phyloP scores from a whole-genome alignment of 1,140 invertebrate species.

The Neodiprion fabricii region DNA sequence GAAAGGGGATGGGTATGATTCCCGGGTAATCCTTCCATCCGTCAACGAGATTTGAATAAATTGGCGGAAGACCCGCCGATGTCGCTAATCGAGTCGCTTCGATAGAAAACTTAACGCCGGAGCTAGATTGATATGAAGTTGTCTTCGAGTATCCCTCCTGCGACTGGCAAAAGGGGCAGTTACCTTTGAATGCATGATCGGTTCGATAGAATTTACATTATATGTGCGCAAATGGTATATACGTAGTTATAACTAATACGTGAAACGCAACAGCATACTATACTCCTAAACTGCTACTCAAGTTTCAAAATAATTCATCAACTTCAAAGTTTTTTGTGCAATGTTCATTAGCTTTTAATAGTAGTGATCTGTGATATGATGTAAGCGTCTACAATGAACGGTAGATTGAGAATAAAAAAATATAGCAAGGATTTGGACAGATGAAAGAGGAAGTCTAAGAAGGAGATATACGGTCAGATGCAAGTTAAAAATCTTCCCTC shows the following conservation, averaged over 20 bases:
- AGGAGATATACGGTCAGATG: too few species aligned
- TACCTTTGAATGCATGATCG: neutral
- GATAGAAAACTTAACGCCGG: neutral
- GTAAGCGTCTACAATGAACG: too few species aligned
- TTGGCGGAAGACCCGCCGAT: constrained; percentile 8
- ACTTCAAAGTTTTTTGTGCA: neutral
- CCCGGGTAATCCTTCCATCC: constrained; percentile 6
- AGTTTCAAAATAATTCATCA: neutral
- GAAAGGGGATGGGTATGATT: neutral
- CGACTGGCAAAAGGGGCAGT: neutral
- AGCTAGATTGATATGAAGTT: neutral
- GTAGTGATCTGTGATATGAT: too few species aligned
- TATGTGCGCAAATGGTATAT: too few species aligned
- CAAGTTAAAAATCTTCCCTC: too few species aligned
- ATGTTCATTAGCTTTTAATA: neutral
- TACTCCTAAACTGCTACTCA: neutral
- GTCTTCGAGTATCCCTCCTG: neutral
- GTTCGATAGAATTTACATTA: too few species aligned
- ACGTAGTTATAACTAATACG: too few species aligned
- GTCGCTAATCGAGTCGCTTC: constrained; percentile 1
- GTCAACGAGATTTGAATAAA: constrained; percentile 16
- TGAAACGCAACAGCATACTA: too few species aligned
- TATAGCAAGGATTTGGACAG: too few species aligned
- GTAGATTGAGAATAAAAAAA: too few species aligned
- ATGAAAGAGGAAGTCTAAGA: too few species aligned